Percentiles rank a stretch among this genome's conserved stretches.
phyloP scores from a whole-genome alignment of 2,888 invertebrate species.

The Ectemnius lituratus region DNA sequence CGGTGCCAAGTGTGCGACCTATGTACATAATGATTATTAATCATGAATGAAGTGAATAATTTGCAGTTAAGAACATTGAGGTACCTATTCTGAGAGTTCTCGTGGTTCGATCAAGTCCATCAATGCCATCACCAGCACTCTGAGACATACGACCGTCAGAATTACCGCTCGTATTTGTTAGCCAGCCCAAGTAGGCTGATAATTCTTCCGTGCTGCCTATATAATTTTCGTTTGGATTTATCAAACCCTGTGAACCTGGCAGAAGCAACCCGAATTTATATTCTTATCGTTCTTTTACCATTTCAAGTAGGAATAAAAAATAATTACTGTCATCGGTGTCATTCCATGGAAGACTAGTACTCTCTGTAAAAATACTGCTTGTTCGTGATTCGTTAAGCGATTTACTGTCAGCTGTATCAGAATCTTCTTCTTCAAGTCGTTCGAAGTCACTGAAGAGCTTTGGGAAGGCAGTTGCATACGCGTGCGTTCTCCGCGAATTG shows the following conservation, averaged over 20 bases:
- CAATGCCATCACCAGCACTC: slow-evolving; percentile 28
- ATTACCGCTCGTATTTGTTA: slow-evolving; percentile 57
- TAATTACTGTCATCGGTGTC: slow-evolving; percentile 67
- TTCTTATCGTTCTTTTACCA: too few species aligned
- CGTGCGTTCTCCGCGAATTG: slow-evolving; percentile 82
- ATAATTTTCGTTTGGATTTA: slow-evolving; percentile 51
- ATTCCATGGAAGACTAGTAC: slow-evolving; percentile 71
- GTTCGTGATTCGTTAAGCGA: slow-evolving; percentile 71
- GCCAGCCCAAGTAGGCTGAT: slow-evolving; percentile 55
- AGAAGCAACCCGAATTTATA: too few species aligned
- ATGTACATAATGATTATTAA: not conserved
- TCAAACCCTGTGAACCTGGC: slow-evolving; percentile 51
- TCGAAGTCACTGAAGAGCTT: slow-evolving; percentile 64
- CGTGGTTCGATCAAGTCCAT: slow-evolving; percentile 23
- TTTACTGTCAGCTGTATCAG: slow-evolving; percentile 65
- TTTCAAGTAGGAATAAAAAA: not conserved
- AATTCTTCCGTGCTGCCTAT: slow-evolving; percentile 61
- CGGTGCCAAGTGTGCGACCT: slow-evolving; percentile 28
- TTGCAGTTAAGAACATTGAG: too few species aligned
- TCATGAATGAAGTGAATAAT: too few species aligned
- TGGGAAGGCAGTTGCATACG: slow-evolving; percentile 80
- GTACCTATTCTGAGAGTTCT: not conserved
- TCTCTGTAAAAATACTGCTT: slow-evolving; percentile 70
- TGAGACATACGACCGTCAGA: slow-evolving; percentile 34
- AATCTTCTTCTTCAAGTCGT: slow-evolving; percentile 43